phyloP scores from a whole-genome alignment of 64 coral and sea anemone species.

The Montipora capricornis region DNA sequence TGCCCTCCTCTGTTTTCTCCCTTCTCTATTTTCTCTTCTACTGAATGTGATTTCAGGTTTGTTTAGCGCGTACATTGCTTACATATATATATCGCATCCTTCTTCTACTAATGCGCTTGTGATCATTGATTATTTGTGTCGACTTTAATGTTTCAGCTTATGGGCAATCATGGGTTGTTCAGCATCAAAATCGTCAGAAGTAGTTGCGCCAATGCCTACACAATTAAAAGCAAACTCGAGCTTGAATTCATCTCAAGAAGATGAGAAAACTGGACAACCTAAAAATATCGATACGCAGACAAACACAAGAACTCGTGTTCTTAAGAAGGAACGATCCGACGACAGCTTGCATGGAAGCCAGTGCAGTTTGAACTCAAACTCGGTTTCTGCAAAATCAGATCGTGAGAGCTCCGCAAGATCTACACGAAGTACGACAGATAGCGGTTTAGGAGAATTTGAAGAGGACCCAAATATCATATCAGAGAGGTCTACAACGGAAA shows the following conservation, averaged over 20 bases:
- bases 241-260: constrained; percentile 25
- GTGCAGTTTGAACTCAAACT: constrained; percentile 69
- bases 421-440: constrained; percentile 80
- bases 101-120: too few species aligned
- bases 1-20: not conserved
- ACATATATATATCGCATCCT: too few species aligned
- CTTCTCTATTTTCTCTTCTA: not conserved
- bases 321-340: constrained; percentile 41
- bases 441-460: constrained; percentile 86
- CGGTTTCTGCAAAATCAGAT: constrained; percentile 73
- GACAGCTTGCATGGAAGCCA: constrained; percentile 88
- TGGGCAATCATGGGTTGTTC: constrained; percentile 81
- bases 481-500: constrained; percentile 67
- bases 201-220: constrained; percentile 68
- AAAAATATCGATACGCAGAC: constrained; percentile 18
- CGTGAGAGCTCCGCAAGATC: constrained; percentile 90
- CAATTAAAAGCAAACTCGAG: constrained; percentile 50
- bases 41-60: constrained; percentile 10
- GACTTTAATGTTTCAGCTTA: constrained; percentile 7
- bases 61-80: not conserved
- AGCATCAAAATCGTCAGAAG: constrained; percentile 72
- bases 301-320: constrained; percentile 29
- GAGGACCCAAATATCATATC: constrained; percentile 78
- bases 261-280: constrained; percentile 17
- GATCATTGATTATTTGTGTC: too few species aligned